Percentiles rank a stretch among this genome's conserved stretches.
Conservation (phyloP, 2,888 invertebrate species). For the Pseudococcus jackbeardsleyi region DNA sequence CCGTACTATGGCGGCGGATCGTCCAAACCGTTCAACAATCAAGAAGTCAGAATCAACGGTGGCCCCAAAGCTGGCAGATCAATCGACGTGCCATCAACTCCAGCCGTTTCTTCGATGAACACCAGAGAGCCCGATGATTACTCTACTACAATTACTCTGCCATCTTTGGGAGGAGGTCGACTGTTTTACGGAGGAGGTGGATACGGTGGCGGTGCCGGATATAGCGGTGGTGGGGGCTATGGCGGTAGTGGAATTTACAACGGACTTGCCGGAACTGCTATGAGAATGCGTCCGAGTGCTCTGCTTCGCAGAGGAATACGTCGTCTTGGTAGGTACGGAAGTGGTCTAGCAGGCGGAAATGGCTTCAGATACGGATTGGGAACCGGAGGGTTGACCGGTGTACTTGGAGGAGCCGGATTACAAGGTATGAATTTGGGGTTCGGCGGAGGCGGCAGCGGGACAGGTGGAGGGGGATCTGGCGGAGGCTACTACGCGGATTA, state of each 20-base stretch:
- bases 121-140: constrained; percentile 15
- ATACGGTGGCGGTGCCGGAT: background rate
- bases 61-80: background rate
- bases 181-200: background rate
- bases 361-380: background rate
- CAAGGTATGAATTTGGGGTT: background rate
- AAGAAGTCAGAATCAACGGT: background rate
- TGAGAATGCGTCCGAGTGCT: background rate
- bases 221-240: background rate
- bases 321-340: background rate
- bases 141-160: background rate
- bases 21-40: background rate
- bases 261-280: background rate
- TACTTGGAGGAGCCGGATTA: background rate
- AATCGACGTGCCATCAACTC: background rate
- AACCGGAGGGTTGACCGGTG: background rate
- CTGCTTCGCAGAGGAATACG: background rate
- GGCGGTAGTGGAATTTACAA: background rate
- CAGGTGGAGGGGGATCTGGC: background rate
- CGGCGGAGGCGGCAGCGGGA: background rate
- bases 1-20: background rate
- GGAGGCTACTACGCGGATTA: background rate
- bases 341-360: background rate
- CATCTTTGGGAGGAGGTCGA: background rate
- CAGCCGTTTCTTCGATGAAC: background rate